phyloP scores from a whole-genome alignment of 2,888 invertebrate genomes.

The Luperina testacea region DNA sequence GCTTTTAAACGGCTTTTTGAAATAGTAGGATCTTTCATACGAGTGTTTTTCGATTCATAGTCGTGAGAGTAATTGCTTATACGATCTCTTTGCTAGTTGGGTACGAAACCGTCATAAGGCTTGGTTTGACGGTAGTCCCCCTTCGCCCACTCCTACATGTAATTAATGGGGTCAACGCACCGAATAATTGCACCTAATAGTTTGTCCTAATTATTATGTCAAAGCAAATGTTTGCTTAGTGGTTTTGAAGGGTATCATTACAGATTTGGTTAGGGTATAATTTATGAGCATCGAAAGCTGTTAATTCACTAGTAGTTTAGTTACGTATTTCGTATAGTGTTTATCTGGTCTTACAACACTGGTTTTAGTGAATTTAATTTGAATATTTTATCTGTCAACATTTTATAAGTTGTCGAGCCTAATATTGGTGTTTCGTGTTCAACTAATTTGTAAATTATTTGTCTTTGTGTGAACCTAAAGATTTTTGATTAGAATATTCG shows the following conservation, averaged over 20 bases:
- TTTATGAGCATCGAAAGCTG: conserved; percentile 22
- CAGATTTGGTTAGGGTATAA: conserved; percentile 12
- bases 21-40: no score
- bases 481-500: background rate
- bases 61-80: no score
- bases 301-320: conserved; percentile 12
- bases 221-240: conserved; percentile 13
- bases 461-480: no score
- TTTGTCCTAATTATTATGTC: conserved; percentile 14
- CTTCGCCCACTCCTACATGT: background rate
- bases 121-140: background rate
- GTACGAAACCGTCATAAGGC: background rate
- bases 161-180: background rate
- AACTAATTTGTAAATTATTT: background rate
- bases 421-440: background rate
- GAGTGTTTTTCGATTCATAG: no score
- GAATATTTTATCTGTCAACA: conserved; percentile 23
- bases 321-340: conserved; percentile 14
- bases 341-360: conserved; percentile 15
- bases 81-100: no score
- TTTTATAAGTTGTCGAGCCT: conserved; percentile 21
- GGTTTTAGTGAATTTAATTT: conserved; percentile 32
- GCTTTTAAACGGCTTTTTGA: no score
- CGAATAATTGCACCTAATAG: conserved; percentile 12
- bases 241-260: conserved; percentile 27